Conservation (phyloP, 1,140 invertebrate genomes). For the Ceratitis capitata region DNA sequence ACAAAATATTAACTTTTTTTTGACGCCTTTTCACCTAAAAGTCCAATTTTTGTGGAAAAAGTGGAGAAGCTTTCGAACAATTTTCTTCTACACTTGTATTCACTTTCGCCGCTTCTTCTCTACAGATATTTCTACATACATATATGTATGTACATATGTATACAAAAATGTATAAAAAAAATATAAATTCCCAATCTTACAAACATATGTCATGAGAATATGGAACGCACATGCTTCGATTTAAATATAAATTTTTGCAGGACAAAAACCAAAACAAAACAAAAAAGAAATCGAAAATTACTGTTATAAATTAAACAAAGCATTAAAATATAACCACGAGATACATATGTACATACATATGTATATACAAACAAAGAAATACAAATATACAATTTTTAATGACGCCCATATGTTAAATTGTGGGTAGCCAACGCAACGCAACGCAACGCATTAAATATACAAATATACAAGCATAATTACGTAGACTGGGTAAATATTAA, state of each 20-base stretch:
- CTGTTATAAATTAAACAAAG: constrained; percentile 3
- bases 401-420: not conserved
- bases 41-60: too few species aligned
- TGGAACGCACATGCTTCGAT: not conserved
- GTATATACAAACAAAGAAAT: not conserved
- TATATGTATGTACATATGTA: not conserved
- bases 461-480: too few species aligned
- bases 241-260: not conserved
- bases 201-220: not conserved
- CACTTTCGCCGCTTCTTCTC: too few species aligned
- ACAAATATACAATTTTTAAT: not conserved
- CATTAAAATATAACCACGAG: not conserved
- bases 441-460: too few species aligned
- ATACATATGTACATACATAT: not conserved
- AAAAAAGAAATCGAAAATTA: not conserved
- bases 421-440: not conserved
- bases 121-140: too few species aligned
- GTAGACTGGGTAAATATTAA: too few species aligned
- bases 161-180: not conserved
- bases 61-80: too few species aligned
- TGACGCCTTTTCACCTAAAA: too few species aligned
- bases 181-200: not conserved
- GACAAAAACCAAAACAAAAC: too few species aligned
- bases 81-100: too few species aligned
- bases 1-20: too few species aligned